Evolutionary conservation across 1,140 invertebrate genomes (phyloP).

Genomic region (Bombus consobrinus): DNA sequence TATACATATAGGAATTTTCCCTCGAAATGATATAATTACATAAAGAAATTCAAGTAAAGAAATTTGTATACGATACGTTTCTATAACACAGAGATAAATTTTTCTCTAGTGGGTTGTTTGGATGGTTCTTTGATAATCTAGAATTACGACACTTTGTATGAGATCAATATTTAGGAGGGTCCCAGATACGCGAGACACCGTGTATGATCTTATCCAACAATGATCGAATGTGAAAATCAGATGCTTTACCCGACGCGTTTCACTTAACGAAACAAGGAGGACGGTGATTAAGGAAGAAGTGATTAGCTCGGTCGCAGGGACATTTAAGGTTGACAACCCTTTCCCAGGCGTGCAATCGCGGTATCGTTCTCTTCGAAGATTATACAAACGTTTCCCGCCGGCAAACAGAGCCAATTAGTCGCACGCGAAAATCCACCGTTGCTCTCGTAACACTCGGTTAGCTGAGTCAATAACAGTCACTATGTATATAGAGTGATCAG

Average conservation of each 20-base stretch:
- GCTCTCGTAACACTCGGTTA: background rate
- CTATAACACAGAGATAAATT: no score
- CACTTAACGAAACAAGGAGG: background rate
- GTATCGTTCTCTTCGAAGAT: background rate
- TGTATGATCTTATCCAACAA: background rate
- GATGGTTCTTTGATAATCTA: no score
- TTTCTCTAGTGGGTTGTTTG: no score
- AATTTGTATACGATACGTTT: no score
- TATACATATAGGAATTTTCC: no score
- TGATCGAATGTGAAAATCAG: background rate
- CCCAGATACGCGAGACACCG: background rate
- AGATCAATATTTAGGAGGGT: no score
- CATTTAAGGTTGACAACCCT: conserved; percentile 42
- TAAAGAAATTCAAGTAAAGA: no score
- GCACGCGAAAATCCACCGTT: conserved; percentile 65
- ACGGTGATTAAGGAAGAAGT: background rate
- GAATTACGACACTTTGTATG: no score
- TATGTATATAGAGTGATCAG: background rate
- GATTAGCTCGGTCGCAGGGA: conserved; percentile 1
- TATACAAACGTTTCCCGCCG: conserved; percentile 22
- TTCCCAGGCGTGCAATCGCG: background rate
- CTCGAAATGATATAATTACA: no score
- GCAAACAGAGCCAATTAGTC: conserved; percentile 63
- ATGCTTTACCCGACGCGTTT: background rate
- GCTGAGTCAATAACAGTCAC: background rate